Percentiles rank a stretch among this genome's conserved stretches.
phyloP scores from a whole-genome alignment of 1,140 invertebrate genomes.

The Hyles euphorbiae region DNA sequence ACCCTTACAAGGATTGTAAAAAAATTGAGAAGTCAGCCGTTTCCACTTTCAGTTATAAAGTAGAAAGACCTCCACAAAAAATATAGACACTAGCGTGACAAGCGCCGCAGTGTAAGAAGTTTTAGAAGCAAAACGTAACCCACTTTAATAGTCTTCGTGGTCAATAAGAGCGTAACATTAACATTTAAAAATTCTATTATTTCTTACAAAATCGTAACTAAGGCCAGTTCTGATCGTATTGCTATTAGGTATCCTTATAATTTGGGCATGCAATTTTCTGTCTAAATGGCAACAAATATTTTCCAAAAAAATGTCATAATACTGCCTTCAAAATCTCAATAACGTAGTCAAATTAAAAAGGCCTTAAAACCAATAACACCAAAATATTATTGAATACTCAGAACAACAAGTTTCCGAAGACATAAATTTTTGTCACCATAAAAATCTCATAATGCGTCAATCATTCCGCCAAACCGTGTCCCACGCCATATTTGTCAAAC shows the following conservation, averaged over 20 bases:
- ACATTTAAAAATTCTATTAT: conserved; percentile 36
- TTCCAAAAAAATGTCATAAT: too few species aligned
- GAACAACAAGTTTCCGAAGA: neutral
- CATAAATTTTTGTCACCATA: conserved; percentile 12
- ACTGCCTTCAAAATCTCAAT: too few species aligned
- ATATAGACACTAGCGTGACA: neutral
- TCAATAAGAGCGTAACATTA: conserved; percentile 42
- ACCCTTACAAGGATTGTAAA: too few species aligned
- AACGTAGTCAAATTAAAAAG: too few species aligned
- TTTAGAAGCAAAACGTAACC: conserved; percentile 20
- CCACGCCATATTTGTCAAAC: conserved; percentile 26
- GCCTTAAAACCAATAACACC: neutral
- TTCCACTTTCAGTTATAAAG: too few species aligned
- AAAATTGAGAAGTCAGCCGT: too few species aligned
- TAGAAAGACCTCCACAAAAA: neutral
- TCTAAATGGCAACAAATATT: too few species aligned
- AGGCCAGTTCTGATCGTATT: conserved; percentile 14
- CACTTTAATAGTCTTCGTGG: conserved; percentile 35
- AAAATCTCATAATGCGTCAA: conserved; percentile 19
- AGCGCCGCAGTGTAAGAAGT: conserved; percentile 1
- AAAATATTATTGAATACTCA: neutral
- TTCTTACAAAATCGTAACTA: conserved; percentile 35
- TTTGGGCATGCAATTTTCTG: too few species aligned
- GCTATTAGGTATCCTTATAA: too few species aligned
- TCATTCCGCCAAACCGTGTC: conserved; percentile 22